These are phyloP conservation scores for Drosophila koepferae DNA, from an alignment of 2,888 invertebrate genomes.

Conservation along the genomic window DNA sequence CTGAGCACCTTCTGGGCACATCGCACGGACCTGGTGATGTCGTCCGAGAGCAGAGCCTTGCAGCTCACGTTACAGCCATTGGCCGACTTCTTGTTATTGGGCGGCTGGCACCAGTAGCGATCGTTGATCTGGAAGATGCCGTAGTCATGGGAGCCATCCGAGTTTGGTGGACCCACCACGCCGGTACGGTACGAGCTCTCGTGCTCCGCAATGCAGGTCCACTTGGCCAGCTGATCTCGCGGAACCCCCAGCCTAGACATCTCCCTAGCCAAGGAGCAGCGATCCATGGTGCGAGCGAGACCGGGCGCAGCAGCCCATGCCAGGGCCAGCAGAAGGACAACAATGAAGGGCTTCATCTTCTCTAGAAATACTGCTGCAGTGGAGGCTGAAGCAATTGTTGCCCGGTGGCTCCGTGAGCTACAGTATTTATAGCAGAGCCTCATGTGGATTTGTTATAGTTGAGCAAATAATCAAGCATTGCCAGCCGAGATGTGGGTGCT, in stretches of 20 bases:
- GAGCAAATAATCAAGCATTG: constrained; percentile 7
- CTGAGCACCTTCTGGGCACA: constrained; percentile 70
- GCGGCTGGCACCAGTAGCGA: constrained; percentile 77
- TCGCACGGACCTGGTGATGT: constrained; percentile 64
- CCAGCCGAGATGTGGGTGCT: constrained; percentile 12
- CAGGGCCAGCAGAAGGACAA: constrained; percentile 34
- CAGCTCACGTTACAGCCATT: constrained; percentile 74
- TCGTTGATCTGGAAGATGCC: constrained; percentile 83
- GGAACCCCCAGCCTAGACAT: constrained; percentile 74
- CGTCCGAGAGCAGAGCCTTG: constrained; percentile 61
- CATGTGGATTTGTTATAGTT: constrained; percentile 13
- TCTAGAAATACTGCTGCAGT: neutral
- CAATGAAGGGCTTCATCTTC: constrained; percentile 41
- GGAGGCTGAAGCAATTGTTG: constrained; percentile 19
- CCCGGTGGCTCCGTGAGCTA: neutral
- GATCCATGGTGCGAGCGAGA: constrained; percentile 58
- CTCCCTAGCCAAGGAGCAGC: constrained; percentile 74
- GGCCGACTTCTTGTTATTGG: constrained; percentile 51
- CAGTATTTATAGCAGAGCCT: constrained; percentile 41
- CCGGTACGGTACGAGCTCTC: constrained; percentile 83
- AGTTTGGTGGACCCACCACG: constrained; percentile 84
- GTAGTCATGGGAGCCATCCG: constrained; percentile 84
- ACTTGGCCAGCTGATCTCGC: constrained; percentile 62
- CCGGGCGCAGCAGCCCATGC: constrained; percentile 48
- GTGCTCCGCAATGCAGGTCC: constrained; percentile 78